Percentiles rank a stretch among this genome's conserved stretches.
phyloP scores from a whole-genome alignment of 92 coral and sea anemone genomes.

The Nematostella vectensis region DNA sequence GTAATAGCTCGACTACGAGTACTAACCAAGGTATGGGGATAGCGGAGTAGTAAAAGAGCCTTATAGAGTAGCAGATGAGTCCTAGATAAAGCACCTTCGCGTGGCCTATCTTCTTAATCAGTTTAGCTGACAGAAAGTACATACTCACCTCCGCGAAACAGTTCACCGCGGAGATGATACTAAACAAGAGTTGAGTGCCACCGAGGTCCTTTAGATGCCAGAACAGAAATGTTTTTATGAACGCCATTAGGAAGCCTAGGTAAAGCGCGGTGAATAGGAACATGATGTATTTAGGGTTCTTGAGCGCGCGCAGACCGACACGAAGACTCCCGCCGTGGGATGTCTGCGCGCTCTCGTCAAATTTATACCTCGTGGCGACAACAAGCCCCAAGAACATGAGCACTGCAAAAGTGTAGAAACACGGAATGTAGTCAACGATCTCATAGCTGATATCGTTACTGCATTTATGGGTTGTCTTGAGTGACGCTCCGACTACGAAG shows the following conservation, averaged over 20 bases:
- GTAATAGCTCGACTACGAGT: slow-evolving; percentile 84
- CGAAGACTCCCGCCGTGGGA: slow-evolving; percentile 70
- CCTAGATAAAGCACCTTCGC: slow-evolving; percentile 95
- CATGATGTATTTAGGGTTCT: slow-evolving; percentile 82
- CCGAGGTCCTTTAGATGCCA: slow-evolving; percentile 98
- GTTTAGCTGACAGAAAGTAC: slow-evolving; percentile 93
- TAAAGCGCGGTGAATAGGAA: slow-evolving; percentile 94
- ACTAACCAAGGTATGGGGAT: slow-evolving; percentile 95
- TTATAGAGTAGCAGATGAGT: slow-evolving; percentile 74
- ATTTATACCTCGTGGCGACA: slow-evolving; percentile 78
- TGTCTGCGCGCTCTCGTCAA: slow-evolving; percentile 64
- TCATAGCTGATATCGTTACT: slow-evolving; percentile 78
- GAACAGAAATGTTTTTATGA: slow-evolving; percentile 89
- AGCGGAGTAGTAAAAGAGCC: slow-evolving; percentile 87
- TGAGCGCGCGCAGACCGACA: slow-evolving; percentile 92
- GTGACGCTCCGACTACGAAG: slow-evolving; percentile 94
- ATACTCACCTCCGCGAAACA: slow-evolving; percentile 98
- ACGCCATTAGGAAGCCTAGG: slow-evolving; percentile 95
- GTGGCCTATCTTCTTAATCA: slow-evolving; percentile 90
- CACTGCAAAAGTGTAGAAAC: slow-evolving; percentile 90
- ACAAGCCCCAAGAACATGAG: slow-evolving; percentile 78
- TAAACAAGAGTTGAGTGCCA: slow-evolving; percentile 87
- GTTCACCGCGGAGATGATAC: slow-evolving; percentile 94
- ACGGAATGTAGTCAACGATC: slow-evolving; percentile 91
- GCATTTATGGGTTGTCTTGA: slow-evolving; percentile 84